phyloP scores from a whole-genome alignment of 1,140 invertebrate genomes.

The Cherax quadricarinatus region DNA sequence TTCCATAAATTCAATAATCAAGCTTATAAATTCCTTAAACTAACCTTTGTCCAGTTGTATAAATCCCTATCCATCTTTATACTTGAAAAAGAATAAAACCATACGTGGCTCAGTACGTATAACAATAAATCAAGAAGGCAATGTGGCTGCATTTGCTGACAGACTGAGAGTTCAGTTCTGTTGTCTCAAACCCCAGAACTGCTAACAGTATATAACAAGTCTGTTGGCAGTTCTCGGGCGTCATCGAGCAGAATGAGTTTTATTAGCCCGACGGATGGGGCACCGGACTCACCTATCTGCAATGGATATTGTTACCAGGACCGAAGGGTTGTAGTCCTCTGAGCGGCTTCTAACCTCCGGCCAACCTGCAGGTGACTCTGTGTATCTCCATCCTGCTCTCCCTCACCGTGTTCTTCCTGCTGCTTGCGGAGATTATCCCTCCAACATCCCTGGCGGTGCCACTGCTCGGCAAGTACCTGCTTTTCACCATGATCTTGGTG shows the following conservation, averaged over 20 bases:
- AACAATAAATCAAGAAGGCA: too few relatives aligned
- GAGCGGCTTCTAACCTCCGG: conserved; percentile 10
- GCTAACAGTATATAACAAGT: neutral
- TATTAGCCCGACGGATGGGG: neutral
- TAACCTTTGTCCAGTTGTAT: too few relatives aligned
- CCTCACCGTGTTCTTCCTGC: conserved; percentile 69
- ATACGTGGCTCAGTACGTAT: too few relatives aligned
- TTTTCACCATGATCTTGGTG: conserved; percentile 68
- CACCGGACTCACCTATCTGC: neutral
- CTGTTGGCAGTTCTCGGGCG: too few relatives aligned
- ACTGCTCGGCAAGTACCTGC: conserved; percentile 63
- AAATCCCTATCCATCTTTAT: too few relatives aligned
- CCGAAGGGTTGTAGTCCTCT: neutral
- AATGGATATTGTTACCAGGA: too few relatives aligned
- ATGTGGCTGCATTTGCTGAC: too few relatives aligned
- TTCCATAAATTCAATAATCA: too few relatives aligned
- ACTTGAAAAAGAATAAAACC: too few relatives aligned
- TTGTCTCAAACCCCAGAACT: neutral
- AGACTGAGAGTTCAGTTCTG: too few relatives aligned
- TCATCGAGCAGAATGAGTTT: too few relatives aligned
- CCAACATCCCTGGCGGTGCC: conserved; percentile 61
- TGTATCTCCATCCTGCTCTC: conserved; percentile 68
- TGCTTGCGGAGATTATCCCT: conserved; percentile 63
- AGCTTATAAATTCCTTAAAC: too few relatives aligned
- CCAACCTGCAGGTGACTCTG: conserved; percentile 59